phyloP scores from a whole-genome alignment of 1,140 invertebrate species.

The Eupristina koningsbergeri region DNA sequence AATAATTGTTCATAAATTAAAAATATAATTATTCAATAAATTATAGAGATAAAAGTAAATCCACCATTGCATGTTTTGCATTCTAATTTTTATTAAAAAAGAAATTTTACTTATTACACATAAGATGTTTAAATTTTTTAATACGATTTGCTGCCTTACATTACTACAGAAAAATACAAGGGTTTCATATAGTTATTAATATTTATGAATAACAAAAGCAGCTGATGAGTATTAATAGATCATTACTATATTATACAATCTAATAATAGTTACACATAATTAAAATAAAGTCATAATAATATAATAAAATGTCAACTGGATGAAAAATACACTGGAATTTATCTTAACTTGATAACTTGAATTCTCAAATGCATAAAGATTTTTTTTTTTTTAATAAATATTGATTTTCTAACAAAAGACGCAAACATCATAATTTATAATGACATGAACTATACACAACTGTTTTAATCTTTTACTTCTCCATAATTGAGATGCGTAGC shows the following conservation, averaged over 20 bases:
- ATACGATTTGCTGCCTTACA: constrained; percentile 28
- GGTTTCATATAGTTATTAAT: constrained; percentile 40
- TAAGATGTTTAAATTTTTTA: constrained; percentile 30
- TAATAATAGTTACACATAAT: constrained; percentile 40
- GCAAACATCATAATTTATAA: constrained; percentile 42
- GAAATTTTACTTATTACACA: constrained; percentile 32
- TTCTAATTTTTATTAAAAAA: constrained; percentile 48
- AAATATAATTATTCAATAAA: constrained; percentile 13
- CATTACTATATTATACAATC: constrained; percentile 49
- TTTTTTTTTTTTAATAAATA: constrained; percentile 42
- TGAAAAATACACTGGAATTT: constrained; percentile 48
- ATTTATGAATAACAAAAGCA: constrained; percentile 42
- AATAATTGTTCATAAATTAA: constrained; percentile 1
- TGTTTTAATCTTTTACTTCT: constrained; percentile 43
- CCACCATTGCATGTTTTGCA: neutral
- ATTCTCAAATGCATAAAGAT: constrained; percentile 35
- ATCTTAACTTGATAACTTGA: constrained; percentile 42
- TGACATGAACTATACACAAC: constrained; percentile 51
- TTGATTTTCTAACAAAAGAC: constrained; percentile 44
- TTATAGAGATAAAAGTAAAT: neutral
- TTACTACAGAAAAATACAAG: constrained; percentile 41
- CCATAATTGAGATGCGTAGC: constrained; percentile 5
- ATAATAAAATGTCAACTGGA: constrained; percentile 44
- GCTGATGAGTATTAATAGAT: constrained; percentile 42
- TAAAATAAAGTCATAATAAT: constrained; percentile 38